phyloP scores from a whole-genome alignment of 2,113 vertebrate species.

The Anhinga anhinga region DNA sequence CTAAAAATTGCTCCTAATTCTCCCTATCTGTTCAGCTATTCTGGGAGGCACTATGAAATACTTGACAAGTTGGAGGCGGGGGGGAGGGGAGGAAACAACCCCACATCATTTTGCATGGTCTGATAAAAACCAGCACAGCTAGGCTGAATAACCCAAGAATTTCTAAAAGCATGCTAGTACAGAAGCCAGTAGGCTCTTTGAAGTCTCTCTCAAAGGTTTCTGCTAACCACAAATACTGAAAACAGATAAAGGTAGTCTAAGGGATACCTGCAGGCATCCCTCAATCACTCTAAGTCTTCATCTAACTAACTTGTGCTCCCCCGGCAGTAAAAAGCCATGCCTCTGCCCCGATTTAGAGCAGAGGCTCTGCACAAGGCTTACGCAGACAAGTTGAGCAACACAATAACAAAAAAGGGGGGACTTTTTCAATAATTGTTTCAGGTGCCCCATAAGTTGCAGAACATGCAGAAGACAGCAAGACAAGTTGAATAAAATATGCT shows the following conservation, averaged over 20 bases:
- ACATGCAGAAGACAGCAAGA: background rate
- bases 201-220: background rate
- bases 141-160: background rate
- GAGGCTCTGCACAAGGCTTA: no score
- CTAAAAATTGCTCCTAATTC: background rate
- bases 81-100: no score
- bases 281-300: accelerated
- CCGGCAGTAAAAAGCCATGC: background rate
- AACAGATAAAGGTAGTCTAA: background rate
- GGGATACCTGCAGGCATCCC: background rate
- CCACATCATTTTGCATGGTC: background rate
- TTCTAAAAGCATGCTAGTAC: background rate
- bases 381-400: background rate
- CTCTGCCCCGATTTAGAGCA: background rate
- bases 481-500: no score
- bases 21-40: background rate
- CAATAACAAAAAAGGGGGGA: no score
- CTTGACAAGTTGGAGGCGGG: background rate
- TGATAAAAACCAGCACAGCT: background rate
- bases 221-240: background rate
- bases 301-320: background rate
- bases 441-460: background rate
- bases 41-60: background rate
- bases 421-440: no score
- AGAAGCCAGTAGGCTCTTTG: background rate